Conservation (phyloP, 2,888 invertebrate species). For the Drosophila putrida region DNA sequence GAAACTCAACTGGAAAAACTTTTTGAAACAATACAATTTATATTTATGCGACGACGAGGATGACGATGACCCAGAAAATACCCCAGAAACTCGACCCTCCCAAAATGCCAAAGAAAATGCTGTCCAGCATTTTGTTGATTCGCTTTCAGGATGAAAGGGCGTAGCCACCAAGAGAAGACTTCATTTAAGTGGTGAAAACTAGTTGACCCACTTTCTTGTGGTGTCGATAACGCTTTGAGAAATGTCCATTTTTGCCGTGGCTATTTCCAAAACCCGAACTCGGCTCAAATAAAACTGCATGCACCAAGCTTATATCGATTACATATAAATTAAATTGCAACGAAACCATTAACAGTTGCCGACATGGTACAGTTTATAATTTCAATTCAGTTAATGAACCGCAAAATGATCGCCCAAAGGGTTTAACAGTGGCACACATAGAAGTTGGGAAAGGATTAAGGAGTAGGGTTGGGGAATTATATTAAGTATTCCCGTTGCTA, state of each 20-base stretch:
- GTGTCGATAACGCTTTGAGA: constrained; percentile 61
- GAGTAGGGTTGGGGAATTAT: constrained; percentile 14
- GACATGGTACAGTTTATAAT: constrained; percentile 37
- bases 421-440: background rate
- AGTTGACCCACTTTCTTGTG: constrained; percentile 76
- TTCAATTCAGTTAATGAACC: constrained; percentile 54
- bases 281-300: constrained; percentile 6
- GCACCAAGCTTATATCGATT: constrained; percentile 1
- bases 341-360: constrained; percentile 18
- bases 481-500: constrained; percentile 60
- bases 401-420: constrained; percentile 35
- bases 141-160: constrained; percentile 19
- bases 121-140: constrained; percentile 33
- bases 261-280: constrained; percentile 30
- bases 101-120: constrained; percentile 37
- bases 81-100: background rate
- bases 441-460: background rate
- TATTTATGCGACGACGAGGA: constrained; percentile 74
- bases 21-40: constrained; percentile 83
- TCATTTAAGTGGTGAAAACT: constrained; percentile 76
- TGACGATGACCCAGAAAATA: constrained; percentile 77
- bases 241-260: constrained; percentile 9
- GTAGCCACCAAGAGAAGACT: constrained; percentile 20
- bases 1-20: constrained; percentile 69
- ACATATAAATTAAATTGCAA: constrained; percentile 53